phyloP scores from a whole-genome alignment of 1,140 invertebrate genomes.

The Brachionus paranguensis region DNA sequence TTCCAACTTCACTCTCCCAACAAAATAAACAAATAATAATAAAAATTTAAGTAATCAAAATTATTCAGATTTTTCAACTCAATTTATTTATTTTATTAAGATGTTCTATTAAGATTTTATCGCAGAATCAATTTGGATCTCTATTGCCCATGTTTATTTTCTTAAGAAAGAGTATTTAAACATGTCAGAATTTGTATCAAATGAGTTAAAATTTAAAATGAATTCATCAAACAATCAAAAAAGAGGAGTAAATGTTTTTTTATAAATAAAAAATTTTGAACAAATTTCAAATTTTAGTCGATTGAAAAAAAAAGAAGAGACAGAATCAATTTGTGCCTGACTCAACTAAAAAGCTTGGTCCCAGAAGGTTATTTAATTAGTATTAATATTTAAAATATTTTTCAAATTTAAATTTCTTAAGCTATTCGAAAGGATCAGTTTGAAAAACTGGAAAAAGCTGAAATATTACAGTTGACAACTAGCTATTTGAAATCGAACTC shows the following conservation, averaged over 20 bases:
- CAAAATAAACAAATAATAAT: no score
- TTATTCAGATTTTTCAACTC: not conserved
- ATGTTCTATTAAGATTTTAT: not conserved
- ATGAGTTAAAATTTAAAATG: not conserved
- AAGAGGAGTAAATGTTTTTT: not conserved
- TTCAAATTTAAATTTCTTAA: not conserved
- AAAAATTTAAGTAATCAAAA: no score
- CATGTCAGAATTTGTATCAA: not conserved
- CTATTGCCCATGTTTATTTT: not conserved
- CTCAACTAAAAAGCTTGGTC: not conserved
- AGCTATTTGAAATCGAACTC: not conserved
- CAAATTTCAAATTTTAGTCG: not conserved
- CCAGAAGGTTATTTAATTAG: not conserved
- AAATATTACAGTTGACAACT: not conserved
- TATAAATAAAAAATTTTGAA: not conserved
- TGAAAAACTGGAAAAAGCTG: conserved; percentile 19
- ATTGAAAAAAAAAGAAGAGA: conserved; percentile 20
- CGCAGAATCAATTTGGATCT: not conserved
- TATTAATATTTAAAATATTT: not conserved
- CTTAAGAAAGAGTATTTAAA: not conserved
- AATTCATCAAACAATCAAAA: not conserved
- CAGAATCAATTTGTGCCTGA: not conserved
- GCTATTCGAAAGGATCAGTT: conserved; percentile 10
- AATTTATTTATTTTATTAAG: not conserved
- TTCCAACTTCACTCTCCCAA: no score